A percentile compares a stretch with the other conserved stretches of the same genome.
Evolutionary conservation across 2,113 vertebrate genomes (phyloP).

Genomic region (Phalacrocorax carbo): DNA sequence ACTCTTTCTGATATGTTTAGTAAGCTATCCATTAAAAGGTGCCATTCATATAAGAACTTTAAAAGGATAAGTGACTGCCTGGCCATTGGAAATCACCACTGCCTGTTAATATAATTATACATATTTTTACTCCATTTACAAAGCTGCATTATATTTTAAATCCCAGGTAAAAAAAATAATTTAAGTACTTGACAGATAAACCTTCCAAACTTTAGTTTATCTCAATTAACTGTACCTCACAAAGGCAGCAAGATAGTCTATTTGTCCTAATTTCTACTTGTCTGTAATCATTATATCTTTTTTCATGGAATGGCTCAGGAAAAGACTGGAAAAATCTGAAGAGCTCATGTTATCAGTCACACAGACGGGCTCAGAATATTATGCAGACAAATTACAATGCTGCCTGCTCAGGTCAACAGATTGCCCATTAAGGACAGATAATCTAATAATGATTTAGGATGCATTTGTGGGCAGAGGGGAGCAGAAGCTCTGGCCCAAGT

Average conservation of each 20-base stretch:
- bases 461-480: background rate
- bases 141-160: background rate
- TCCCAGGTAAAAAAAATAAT: background rate
- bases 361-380: slow-evolving; percentile 31
- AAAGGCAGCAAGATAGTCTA: background rate
- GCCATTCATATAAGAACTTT: background rate
- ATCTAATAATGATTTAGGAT: slow-evolving; percentile 38
- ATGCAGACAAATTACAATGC: background rate
- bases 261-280: background rate
- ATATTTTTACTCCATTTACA: background rate
- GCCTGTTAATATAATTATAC: background rate
- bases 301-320: background rate
- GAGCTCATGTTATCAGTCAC: background rate
- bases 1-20: background rate
- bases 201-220: background rate
- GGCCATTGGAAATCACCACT: background rate
- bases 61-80: background rate
- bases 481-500: background rate
- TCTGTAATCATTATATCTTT: background rate
- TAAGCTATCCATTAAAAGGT: background rate
- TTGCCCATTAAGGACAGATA: slow-evolving; percentile 44
- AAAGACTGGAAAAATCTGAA: background rate
- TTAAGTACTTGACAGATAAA: background rate
- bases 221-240: background rate
- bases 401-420: slow-evolving; percentile 33